These are phyloP conservation scores for Pantala flavescens DNA, from an alignment of 1,140 invertebrate genomes.

Conservation along the genomic window DNA sequence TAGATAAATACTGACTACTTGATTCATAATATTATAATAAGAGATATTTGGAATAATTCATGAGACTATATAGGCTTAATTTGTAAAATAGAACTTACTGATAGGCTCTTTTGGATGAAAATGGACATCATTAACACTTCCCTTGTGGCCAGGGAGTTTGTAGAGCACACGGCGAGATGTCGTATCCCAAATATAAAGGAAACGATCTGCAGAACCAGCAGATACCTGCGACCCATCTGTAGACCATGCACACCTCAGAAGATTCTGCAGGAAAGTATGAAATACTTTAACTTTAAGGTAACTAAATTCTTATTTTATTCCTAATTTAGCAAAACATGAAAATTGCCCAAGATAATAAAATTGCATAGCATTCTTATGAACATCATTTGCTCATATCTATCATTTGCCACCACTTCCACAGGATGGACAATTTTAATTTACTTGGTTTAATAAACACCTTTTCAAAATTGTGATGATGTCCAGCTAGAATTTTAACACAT, in stretches of 20 bases:
- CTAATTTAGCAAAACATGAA: not conserved
- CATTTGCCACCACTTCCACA: too few relatives aligned
- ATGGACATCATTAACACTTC: constrained; percentile 92
- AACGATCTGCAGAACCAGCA: constrained; percentile 89
- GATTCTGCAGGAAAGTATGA: constrained; percentile 44
- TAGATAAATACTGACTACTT: not conserved
- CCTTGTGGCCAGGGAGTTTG: constrained; percentile 95
- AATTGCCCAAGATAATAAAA: too few relatives aligned
- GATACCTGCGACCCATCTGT: constrained; percentile 73
- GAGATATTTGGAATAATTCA: not conserved
- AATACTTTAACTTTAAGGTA: constrained; percentile 24
- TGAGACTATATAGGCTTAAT: not conserved
- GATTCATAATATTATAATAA: not conserved
- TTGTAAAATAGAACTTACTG: constrained; percentile 38
- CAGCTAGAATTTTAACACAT: constrained; percentile 84
- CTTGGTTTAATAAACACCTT: constrained; percentile 49
- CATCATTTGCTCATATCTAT: constrained; percentile 28
- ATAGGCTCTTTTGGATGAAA: constrained; percentile 95
- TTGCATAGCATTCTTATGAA: constrained; percentile 13
- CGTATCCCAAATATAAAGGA: constrained; percentile 96
- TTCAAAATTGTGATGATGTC: constrained; percentile 98
- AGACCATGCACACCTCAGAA: constrained; percentile 82
- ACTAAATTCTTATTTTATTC: not conserved
- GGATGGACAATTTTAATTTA: too few relatives aligned
- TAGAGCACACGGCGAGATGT: constrained; percentile 83